Evolutionary conservation across 2,888 invertebrate genomes (phyloP), one percentile per base, ranked within the genome.

Genomic region (Papilio demoleus): DNA sequence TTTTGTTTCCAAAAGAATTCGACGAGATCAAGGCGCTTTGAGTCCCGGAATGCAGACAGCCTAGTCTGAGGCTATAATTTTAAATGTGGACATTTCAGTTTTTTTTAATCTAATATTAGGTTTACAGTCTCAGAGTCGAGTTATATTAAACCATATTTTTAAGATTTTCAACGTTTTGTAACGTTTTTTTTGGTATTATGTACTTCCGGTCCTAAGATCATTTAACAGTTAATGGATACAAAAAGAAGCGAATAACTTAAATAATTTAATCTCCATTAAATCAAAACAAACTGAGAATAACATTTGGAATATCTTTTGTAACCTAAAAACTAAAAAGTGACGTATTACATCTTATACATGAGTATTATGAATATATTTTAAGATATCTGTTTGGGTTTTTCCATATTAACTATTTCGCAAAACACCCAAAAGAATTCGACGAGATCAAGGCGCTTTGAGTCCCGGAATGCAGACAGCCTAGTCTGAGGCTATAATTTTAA

Each of bases 361-460:
- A n/a, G n/a, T n/a, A n/a, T n/a, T n/a, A n/a, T n/a, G n/a, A n/a
- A n/a, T n/a, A n/a, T n/a, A n/a, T n/a, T n/a, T n/a, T n/a, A n/a
- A n/a, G n/a, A n/a, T 3, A 5, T 17, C 14, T 9, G 71, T 70
- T 76, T 73, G 80, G 85, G 85, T 84, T 88, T 87, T 87, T 83
- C 80, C 81, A 68, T 69, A 53, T 71, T 71, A 76, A 83, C 86
- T 81, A 80, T 85, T 84, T 83, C 76, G 74, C 73, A 83, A 84
- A 82, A 83, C 80, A 73, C 72, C 72, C 74, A 69, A 74, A 72
- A 79, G 84, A 82, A 87, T 85, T 83, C 72, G 75, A 77, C 72
- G 70, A 24, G 14, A 4, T 40, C 38, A 40, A 40, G 14, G 38
- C 36, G 36, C 36, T 2, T 14, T 14, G 38, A 40, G 38, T 40